Base-by-base conservation (phyloP, 2,113 vertebrate species). In the Cygnus buccinator region DNA sequence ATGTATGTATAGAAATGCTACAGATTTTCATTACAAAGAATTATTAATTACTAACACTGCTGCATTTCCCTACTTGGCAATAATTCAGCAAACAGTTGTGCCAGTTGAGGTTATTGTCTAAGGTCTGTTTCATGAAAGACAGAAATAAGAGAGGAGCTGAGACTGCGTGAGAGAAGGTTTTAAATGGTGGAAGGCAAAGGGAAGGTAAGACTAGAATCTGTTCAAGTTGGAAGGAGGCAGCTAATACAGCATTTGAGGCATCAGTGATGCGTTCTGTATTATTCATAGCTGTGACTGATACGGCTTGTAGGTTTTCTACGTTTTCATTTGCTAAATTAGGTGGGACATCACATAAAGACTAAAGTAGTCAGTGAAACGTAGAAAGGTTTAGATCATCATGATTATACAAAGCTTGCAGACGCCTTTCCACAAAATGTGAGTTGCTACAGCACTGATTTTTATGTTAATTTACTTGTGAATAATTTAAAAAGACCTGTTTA, bases 401-500 rank as follows among this genome's bases (percentile, higher is more conserved):
- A 59, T 87, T 66, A 75, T 66, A 76, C 43, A 41, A 71, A 88
- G 71, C 77, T 73, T 87, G 81, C 83, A 90, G 85, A 91, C 25
- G 31, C 46, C 35, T 68, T 90, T 96, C 84, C 68, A 61, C 61
- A 67, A 94, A 93, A 61, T 58, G 65, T 71, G 62, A 83, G 87
- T 93, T 85, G 90, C 93, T 90, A n/a, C 80, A 83, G 94, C 67
- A 59, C 91, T 94, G 97, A 93, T 94, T 96, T 97, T 97, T 92
- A 90, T 97, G 96, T 97, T 97, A 97, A 98, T 96, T 96, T 97
- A 55, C 94, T 97, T 78, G 97, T 98, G 97, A 98, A 98, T 98
- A 98, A 98, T 98, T 98, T 96, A 98, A 97, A 86, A 55, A 87
- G 61, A 84, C 76, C 97, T 98, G 97, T 98, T 98, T 98, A 98